Evolutionary conservation across 1,140 invertebrate genomes (phyloP).

Genomic region (Eumaeus atala): DNA sequence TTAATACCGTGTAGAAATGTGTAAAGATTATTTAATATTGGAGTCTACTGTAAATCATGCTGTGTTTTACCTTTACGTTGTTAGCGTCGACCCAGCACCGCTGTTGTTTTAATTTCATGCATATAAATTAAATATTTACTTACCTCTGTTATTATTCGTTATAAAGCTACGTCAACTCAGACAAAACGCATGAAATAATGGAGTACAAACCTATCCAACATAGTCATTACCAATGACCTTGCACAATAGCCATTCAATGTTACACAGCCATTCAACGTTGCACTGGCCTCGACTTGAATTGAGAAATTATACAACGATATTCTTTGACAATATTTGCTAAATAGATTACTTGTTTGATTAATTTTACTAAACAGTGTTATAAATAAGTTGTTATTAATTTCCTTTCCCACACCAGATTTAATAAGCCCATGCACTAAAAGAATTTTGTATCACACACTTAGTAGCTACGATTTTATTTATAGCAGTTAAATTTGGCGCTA

Average conservation of each 20-base stretch:
- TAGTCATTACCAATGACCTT: constrained; percentile 49
- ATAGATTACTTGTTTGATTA: too few species aligned
- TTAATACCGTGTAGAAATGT: constrained; percentile 10
- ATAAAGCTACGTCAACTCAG: constrained; percentile 39
- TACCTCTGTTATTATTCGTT: constrained; percentile 47
- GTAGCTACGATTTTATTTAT: too few species aligned
- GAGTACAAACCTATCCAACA: background rate
- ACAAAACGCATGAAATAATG: constrained; percentile 31
- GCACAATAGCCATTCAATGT: constrained; percentile 37
- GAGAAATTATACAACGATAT: background rate
- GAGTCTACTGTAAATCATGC: constrained; percentile 47
- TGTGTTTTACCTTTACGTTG: constrained; percentile 44
- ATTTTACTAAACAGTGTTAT: too few species aligned
- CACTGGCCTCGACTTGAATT: constrained; percentile 40
- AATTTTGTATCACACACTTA: too few species aligned
- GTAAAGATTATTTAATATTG: constrained; percentile 62
- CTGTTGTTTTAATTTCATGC: constrained; percentile 43
- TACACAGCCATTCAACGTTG: constrained; percentile 30
- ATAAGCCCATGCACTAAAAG: too few species aligned
- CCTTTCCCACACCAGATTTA: too few species aligned
- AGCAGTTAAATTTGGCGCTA: too few species aligned
- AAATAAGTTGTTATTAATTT: too few species aligned
- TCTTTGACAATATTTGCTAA: too few species aligned
- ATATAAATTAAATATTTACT: constrained; percentile 42
- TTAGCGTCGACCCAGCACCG: constrained; percentile 47